Evolutionary conservation across 2,888 invertebrate genomes (phyloP), one percentile per base, ranked within the genome.

Genomic region (Dioctria linearis): DNA sequence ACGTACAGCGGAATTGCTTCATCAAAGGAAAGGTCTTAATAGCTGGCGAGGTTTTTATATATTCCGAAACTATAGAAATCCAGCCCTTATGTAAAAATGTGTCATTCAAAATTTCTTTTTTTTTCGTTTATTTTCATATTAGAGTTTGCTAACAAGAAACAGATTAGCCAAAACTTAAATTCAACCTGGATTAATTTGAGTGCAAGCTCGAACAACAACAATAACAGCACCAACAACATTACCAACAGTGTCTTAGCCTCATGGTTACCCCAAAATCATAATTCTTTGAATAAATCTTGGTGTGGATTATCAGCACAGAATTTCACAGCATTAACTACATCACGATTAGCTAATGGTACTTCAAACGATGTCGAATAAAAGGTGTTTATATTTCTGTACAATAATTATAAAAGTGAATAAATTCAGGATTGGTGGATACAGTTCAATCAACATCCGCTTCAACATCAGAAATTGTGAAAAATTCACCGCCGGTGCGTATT

Each of bases 1-100:
- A 86, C 87, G 94, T 84, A 92, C 92, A 37, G 69, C 90, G 73
- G 91, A 93, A 85, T 87, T 94, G 49, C 87, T 93, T 3, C 91
- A 90, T 83, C 91, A 92, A 84, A 88, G 88, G 78, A 89, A 90
- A 85, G 90, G 90, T 81, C 90, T 78, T 39, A 61, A 42, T 42
- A 75, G 25, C 11, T 75, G 75, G 75, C 57, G 61, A 43, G 75
- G 75, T 75, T 40, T 25, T 25, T 40, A 61, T 13, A 25, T 61
- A 11, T 6, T 40, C 3, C 9, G 37, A 59, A 39, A 63, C 3
- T 63, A 63, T 5, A 39, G 6, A 39, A 39, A 39, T 59, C 5
- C n/a, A 59, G n/a, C 40, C 6, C 9, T 63, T 25, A 25, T 25
- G 25, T 25, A 25, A 63, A 2, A 39, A 9, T 40, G 4, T 5